These are phyloP conservation scores for Hippocampus abdominalis DNA, from an alignment of 2,113 vertebrate species.

Conservation along the genomic window DNA sequence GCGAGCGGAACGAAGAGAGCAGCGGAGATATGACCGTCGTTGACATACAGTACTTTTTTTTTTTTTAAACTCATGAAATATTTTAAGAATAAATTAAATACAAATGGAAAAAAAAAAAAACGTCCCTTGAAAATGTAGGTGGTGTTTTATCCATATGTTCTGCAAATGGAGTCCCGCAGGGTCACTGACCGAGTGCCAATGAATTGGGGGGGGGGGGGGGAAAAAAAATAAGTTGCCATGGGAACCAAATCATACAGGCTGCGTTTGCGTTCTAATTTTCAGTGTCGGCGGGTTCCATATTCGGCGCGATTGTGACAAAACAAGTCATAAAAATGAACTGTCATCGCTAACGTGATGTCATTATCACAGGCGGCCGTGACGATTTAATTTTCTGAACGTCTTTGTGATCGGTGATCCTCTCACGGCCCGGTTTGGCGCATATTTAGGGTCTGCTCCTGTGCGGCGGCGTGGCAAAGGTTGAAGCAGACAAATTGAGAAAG, in stretches of 20 bases:
- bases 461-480: not conserved
- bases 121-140: constrained; percentile 45
- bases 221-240: not conserved
- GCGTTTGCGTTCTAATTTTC: no score
- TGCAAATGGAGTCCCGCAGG: not conserved
- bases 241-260: not conserved
- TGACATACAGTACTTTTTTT: constrained; percentile 75
- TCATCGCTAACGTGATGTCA: not conserved
- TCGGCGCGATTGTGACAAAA: no score
- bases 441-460: not conserved
- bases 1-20: constrained; percentile 21
- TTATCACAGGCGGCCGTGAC: not conserved
- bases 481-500: not conserved
- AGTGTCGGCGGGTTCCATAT: no score
- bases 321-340: no score
- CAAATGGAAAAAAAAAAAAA: constrained; percentile 66
- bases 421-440: not conserved
- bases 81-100: constrained; percentile 80
- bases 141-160: constrained; percentile 22
- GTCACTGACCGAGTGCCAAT: not conserved
- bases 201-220: no score
- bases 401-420: not conserved
- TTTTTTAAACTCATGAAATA: constrained; percentile 72
- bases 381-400: not conserved
- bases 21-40: constrained; percentile 64